Evolutionary conservation across 2,888 invertebrate genomes (phyloP).

Genomic region (Cephus runcator): DNA sequence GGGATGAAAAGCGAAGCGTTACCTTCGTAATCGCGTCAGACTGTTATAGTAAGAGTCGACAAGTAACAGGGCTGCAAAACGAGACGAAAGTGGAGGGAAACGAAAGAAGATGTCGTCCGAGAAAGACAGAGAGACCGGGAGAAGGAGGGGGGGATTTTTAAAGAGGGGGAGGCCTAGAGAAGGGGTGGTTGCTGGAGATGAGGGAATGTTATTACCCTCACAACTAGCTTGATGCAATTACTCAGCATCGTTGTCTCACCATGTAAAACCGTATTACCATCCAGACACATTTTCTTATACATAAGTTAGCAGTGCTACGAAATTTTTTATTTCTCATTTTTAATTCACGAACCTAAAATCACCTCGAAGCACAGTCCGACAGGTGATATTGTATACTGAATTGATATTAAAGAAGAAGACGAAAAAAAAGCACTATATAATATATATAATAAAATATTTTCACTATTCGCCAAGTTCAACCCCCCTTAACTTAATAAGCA

Average conservation of each 20-base stretch:
- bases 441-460: background rate
- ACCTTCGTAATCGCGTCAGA: background rate
- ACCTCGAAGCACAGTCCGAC: background rate
- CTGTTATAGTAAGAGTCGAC: background rate
- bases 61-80: background rate
- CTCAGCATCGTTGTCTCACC: background rate
- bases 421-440: background rate
- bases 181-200: background rate
- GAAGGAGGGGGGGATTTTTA: too few relatives aligned
- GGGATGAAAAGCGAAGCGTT: background rate
- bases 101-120: background rate
- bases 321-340: background rate
- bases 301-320: background rate
- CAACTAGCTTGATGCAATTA: background rate
- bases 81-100: background rate
- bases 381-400: background rate
- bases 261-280: background rate
- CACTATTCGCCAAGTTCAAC: background rate
- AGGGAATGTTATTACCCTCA: background rate
- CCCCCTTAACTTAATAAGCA: background rate
- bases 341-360: background rate
- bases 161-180: fast-evolving
- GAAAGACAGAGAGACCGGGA: background rate
- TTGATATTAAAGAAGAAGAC: too few relatives aligned
- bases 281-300: background rate